These are phyloP conservation scores for Aleiodes alternator DNA, from an alignment of 2,888 invertebrate genomes.

Conservation along the genomic window DNA sequence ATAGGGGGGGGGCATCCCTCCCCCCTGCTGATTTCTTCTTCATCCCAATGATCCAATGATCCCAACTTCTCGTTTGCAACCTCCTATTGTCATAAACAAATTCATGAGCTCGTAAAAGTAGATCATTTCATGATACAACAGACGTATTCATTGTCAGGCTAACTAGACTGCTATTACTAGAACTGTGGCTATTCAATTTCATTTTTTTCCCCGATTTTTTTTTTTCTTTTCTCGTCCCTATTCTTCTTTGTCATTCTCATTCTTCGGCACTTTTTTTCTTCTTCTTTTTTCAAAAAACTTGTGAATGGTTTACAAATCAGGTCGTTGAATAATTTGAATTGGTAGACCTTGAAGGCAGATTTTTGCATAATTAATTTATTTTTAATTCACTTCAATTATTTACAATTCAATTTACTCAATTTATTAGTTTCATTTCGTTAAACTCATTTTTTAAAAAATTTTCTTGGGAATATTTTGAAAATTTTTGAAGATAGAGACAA, in stretches of 20 bases:
- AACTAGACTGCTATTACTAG: conserved; percentile 21
- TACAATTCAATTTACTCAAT: too few species aligned
- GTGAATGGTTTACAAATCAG: neutral
- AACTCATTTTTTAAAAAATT: too few species aligned
- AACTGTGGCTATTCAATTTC: conserved; percentile 6
- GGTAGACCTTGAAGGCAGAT: too few species aligned
- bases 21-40: conserved; percentile 56
- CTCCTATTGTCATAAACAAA: conserved; percentile 57
- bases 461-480: too few species aligned
- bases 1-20: too few species aligned
- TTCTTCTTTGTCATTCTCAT: neutral
- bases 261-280: too few species aligned
- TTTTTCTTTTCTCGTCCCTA: neutral
- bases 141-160: conserved; percentile 59
- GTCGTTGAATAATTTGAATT: neutral
- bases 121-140: conserved; percentile 58
- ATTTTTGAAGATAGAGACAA: too few species aligned
- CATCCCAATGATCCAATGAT: conserved; percentile 44
- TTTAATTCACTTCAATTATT: too few species aligned
- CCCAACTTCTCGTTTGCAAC: neutral
- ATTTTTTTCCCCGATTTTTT: neutral
- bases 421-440: too few species aligned
- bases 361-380: too few species aligned
- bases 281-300: neutral
- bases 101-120: conserved; percentile 37